phyloP scores from a whole-genome alignment of 1,140 invertebrate species.

The Halesus radiatus region DNA sequence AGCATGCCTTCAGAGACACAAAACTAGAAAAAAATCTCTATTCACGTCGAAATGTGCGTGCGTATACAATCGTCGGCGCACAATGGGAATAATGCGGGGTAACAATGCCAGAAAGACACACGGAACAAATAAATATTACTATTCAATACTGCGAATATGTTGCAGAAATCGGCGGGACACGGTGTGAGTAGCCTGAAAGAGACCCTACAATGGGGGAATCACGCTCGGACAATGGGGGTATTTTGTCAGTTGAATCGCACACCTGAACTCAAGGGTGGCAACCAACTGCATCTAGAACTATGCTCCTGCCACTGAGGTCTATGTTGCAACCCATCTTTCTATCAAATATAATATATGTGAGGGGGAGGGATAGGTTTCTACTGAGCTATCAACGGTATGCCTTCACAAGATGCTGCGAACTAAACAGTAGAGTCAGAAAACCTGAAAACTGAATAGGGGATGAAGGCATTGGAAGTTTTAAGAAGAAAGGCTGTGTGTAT shows the following conservation, averaged over 20 bases:
- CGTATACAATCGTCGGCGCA: constrained; percentile 54
- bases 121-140: constrained; percentile 58
- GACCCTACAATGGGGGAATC: constrained; percentile 54
- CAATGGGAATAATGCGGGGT: constrained; percentile 52
- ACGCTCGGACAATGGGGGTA: constrained; percentile 53
- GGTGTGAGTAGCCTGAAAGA: constrained; percentile 32
- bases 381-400: too few species aligned
- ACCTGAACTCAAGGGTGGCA: constrained; percentile 55
- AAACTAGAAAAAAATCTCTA: constrained; percentile 41
- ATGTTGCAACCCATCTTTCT: too few species aligned
- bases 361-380: too few species aligned
- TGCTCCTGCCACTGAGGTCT: too few species aligned
- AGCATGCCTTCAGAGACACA: constrained; percentile 47
- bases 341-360: too few species aligned
- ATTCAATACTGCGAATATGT: constrained; percentile 56
- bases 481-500: neutral
- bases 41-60: constrained; percentile 54
- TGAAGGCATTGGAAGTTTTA: neutral
- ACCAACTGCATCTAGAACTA: neutral
- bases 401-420: neutral
- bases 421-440: neutral
- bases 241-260: constrained; percentile 56
- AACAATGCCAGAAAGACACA: constrained; percentile 56
- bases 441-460: neutral
- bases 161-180: constrained; percentile 51